Conservation (phyloP, 2,888 invertebrate species). For the Cistogaster globosa region DNA sequence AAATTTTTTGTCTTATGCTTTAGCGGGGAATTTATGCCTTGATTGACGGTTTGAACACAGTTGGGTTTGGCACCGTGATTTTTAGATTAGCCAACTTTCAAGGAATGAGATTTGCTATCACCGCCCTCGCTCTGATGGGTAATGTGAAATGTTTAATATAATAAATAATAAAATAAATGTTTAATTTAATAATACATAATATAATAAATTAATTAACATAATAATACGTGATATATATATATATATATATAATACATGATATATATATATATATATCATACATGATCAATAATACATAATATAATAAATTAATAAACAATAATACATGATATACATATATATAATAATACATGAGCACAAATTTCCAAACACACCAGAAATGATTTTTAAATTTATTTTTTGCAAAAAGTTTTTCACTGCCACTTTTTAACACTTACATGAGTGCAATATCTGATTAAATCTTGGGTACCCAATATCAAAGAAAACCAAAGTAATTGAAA, state of each 20-base stretch:
- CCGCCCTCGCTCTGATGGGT: constrained; percentile 84
- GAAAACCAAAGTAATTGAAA: constrained; percentile 97
- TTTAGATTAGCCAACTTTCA: constrained; percentile 38
- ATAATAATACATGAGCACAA: constrained; percentile 93
- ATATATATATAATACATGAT: no score
- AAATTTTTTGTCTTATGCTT: constrained; percentile 77
- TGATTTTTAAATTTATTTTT: neutral
- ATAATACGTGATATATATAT: no score
- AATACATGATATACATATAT: no score
- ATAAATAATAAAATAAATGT: no score
- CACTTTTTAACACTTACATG: constrained; percentile 81
- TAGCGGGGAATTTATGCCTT: constrained; percentile 76
- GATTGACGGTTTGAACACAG: constrained; percentile 73
- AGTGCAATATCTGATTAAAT: constrained; percentile 92
- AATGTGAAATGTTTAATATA: constrained; percentile 94
- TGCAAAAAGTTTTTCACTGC: neutral
- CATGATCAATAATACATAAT: no score
- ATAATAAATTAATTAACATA: no score
- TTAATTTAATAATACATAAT: no score
- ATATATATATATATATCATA: no score
- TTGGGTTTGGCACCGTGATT: constrained; percentile 66
- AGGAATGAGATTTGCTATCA: constrained; percentile 55
- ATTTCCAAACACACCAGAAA: constrained; percentile 92
- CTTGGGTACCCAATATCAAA: constrained; percentile 92
- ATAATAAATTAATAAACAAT: no score